Base-by-base conservation (phyloP, 2,888 invertebrate species). In the Dioctria rufipes region DNA sequence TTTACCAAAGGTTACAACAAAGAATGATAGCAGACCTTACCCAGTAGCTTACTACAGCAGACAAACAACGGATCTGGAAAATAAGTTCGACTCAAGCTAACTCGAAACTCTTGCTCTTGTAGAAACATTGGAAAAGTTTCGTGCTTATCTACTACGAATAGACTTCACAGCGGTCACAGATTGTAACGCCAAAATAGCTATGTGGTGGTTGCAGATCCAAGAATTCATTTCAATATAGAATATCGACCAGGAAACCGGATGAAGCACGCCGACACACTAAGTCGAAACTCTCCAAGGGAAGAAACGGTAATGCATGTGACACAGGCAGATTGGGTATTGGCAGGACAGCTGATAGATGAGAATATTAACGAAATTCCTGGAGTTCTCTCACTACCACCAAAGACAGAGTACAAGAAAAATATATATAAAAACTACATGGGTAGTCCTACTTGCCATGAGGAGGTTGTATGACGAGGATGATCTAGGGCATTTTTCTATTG, bases 401-500 rank as follows among this genome's bases (percentile, higher is more conserved):
- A 4, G 4, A 61, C 2, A 0, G 3, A 61, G 4, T 61, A 61
- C 25, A 40, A 61, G 37, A 61, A 61, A n/a, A 37, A 4, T 37
- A 73, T 11, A 54, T 54, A 54, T 46, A 6, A 8, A n/a, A 54
- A 54, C 11, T 11, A 54, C 54, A 11, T 82, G 82, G 81, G 80
- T 83, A 5, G 81, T 84, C 1, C 83, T 83, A 5, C 77, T 54
- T 69, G 80, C 80, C 43, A 61, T 77, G 40, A 25, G 80, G 54
- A 82, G 13, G 81, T 84, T 39, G 75, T 83, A 13, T 71, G 67
- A 40, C 11, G 43, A 67, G 3, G 60, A 69, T 58, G 79, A 67
- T 58, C 11, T 79, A 3, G 79, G 79, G 2, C 79, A 79, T 11
- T 79, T 79, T 13, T 51, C n/a, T 4, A 4, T 58, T 3, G 79